Base-by-base conservation (phyloP, 2,797 vertebrate genomes). In the Paedocypris micromegethes region DNA sequence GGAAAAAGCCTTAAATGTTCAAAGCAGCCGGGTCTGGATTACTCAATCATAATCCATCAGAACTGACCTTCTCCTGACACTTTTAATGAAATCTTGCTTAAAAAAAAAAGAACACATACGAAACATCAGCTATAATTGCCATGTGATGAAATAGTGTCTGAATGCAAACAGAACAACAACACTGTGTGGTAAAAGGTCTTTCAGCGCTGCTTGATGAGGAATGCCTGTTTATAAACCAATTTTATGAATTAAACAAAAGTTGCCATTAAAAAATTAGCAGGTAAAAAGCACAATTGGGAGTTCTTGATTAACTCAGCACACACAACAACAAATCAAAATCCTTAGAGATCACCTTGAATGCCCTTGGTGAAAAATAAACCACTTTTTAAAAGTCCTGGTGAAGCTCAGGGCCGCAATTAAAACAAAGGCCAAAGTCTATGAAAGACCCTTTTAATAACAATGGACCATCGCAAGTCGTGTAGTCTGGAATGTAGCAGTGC, bases 211-310 rank as follows among this genome's bases (percentile, higher is more conserved):
- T 58, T 65, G 72, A 81, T 79, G 81, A 88, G 88, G 90, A 90
- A 91, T 90, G 88, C 84, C 76, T 82, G 77, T 77, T 81, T 61
- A 46, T 74, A 75, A 85, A 85, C 82, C 80, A 76, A 83, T 83
- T 78, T 84, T 86, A 82, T 84, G 77, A 86, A 87, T 82, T 76
- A 89, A 90, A 88, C 86, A 86, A 86, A 88, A 85, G 84, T 83
- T 74, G 82, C 83, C 82, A 77, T 83, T 83, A 71, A 80, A 82
- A 84, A 84, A 86, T 79, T 77, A 82, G 76, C 54, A 64, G 70
- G 77, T 79, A 80, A 75, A 72, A 79, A 69, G 54, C 50, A 72
- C 73, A 76, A 7, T 49, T n/a, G 7, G 9, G 57, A 41, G 51
- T 69, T 58, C 40, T 40, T 39, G 42, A 55, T 50, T 53, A 63